Evolutionary conservation across 2,888 invertebrate species (phyloP).

Genomic region (Serrognathus titanus): DNA sequence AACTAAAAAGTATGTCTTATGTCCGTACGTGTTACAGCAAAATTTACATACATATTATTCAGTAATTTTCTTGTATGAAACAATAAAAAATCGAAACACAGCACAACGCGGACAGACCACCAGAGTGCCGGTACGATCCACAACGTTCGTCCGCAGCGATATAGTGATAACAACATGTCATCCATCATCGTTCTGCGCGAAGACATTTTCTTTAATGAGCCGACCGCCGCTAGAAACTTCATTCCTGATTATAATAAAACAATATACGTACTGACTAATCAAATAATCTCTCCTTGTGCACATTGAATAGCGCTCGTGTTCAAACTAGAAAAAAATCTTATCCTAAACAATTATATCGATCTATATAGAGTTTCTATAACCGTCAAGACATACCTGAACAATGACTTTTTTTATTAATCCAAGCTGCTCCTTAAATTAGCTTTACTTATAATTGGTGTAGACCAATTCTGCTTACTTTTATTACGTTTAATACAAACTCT

Average conservation of each 20-base stretch:
- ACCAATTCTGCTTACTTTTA: no score
- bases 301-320: no score
- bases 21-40: no score
- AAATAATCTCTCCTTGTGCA: background rate
- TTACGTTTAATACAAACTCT: no score
- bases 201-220: slow-evolving; percentile 46
- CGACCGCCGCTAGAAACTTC: slow-evolving; percentile 40
- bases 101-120: slow-evolving; percentile 31
- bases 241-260: slow-evolving; percentile 17
- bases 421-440: no score
- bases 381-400: no score
- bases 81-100: slow-evolving; percentile 13
- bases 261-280: slow-evolving; percentile 9
- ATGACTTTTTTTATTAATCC: no score
- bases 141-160: slow-evolving; percentile 41
- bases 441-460: no score
- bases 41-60: background rate
- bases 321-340: no score
- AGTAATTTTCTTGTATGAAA: slow-evolving; percentile 2
- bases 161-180: slow-evolving; percentile 45
- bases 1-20: no score
- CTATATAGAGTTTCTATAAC: no score
- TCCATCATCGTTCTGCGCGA: slow-evolving; percentile 47
- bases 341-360: no score
- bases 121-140: slow-evolving; percentile 36